Evolutionary conservation across 2,888 invertebrate genomes (phyloP).

Genomic region (Melanostoma mellinum): DNA sequence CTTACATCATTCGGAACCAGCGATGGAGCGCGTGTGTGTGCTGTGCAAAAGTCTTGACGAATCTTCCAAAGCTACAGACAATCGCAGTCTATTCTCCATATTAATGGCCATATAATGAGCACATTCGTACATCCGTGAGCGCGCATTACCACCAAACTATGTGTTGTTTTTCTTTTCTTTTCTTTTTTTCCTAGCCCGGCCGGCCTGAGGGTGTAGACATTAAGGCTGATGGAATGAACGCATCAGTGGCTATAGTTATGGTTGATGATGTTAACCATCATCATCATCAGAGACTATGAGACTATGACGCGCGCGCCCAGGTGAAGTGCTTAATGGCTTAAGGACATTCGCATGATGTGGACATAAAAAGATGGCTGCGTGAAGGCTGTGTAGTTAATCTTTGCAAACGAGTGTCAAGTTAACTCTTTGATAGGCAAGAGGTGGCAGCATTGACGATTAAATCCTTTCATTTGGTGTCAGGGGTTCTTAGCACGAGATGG

Average conservation of each 20-base stretch:
- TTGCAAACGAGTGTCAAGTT: slow-evolving; percentile 58
- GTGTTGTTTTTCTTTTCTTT: slow-evolving; percentile 19
- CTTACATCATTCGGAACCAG: slow-evolving; percentile 52
- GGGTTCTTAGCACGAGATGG: slow-evolving; percentile 34
- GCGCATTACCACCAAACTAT: slow-evolving; percentile 25
- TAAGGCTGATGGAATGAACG: slow-evolving; percentile 46
- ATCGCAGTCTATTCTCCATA: slow-evolving; percentile 55
- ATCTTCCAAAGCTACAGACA: slow-evolving; percentile 36
- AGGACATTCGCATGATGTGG: slow-evolving; percentile 59
- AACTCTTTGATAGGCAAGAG: slow-evolving; percentile 47
- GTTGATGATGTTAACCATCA: slow-evolving; percentile 67
- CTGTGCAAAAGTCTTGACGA: slow-evolving; percentile 21
- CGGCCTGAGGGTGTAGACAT: slow-evolving; percentile 57
- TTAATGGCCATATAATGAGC: slow-evolving; percentile 67
- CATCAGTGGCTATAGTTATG: slow-evolving; percentile 24
- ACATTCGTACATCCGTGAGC: slow-evolving; percentile 54
- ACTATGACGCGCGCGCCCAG: slow-evolving; percentile 37
- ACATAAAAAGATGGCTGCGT: slow-evolving; percentile 45
- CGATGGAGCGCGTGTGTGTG: background rate
- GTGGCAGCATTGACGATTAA: slow-evolving; percentile 60
- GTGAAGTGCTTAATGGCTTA: slow-evolving; percentile 39
- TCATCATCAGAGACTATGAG: slow-evolving; percentile 39
- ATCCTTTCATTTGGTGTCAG: slow-evolving; percentile 57
- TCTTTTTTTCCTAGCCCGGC: slow-evolving; percentile 10
- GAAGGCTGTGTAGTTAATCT: slow-evolving; percentile 65